Conservation (phyloP, 2,113 vertebrate species). For the Zosterops hypoxanthus region DNA sequence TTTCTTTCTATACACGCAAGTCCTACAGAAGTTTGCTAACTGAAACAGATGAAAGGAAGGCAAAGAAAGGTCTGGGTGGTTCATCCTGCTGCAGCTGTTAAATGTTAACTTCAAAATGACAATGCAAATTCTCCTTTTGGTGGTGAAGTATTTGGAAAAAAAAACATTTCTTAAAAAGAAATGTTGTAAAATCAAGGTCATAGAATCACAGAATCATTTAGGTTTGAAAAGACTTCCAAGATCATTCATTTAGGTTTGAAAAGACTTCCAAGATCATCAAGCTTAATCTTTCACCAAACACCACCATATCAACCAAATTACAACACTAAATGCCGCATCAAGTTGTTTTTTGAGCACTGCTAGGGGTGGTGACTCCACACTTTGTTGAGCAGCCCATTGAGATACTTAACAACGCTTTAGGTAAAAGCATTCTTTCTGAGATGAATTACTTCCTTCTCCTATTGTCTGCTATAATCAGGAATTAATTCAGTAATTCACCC, state of each 20-base stretch:
- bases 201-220: background rate
- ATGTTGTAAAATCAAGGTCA: background rate
- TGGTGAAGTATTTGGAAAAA: background rate
- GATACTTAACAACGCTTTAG: background rate
- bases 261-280: background rate
- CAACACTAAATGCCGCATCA: fast-evolving
- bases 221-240: background rate
- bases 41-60: background rate
- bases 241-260: background rate
- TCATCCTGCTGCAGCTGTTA: background rate
- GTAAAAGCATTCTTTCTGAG: background rate
- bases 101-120: background rate
- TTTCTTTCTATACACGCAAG: background rate
- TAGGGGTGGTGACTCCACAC: background rate
- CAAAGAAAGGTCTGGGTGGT: background rate
- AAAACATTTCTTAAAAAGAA: background rate
- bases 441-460: background rate
- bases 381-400: background rate
- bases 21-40: background rate
- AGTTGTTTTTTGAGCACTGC: fast-evolving
- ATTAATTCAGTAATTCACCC: background rate
- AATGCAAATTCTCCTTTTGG: background rate
- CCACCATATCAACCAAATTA: background rate
- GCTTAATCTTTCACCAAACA: background rate
- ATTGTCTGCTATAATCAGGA: background rate